Percentiles rank a stretch among this genome's conserved stretches.
Conservation (phyloP, 2,888 invertebrate genomes). For the Monochamus alternatus region DNA sequence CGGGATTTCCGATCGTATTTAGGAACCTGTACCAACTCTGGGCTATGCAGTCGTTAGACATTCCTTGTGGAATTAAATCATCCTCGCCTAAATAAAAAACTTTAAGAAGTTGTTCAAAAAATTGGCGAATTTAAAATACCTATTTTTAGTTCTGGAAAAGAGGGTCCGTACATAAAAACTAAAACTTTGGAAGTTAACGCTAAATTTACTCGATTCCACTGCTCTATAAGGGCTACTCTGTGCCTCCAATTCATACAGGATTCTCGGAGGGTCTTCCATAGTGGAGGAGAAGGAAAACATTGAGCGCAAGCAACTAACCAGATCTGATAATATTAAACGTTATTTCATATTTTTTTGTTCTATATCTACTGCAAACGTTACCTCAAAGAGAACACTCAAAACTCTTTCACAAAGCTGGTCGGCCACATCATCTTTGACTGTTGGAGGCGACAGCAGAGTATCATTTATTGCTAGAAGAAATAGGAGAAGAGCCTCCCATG, state of each 20-base stretch:
- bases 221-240: constrained; percentile 91
- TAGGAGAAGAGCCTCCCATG: constrained; percentile 92
- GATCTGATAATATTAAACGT: constrained; percentile 64
- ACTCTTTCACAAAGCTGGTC: constrained; percentile 96
- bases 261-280: constrained; percentile 96
- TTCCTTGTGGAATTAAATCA: constrained; percentile 88
- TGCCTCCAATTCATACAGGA: constrained; percentile 96
- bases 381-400: constrained; percentile 93
- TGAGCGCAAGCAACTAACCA: constrained; percentile 84
- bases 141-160: constrained; percentile 86
- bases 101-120: constrained; percentile 25
- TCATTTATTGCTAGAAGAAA: constrained; percentile 94
- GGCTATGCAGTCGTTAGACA: constrained; percentile 91
- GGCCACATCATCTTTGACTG: constrained; percentile 91
- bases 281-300: constrained; percentile 94
- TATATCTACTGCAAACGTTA: constrained; percentile 62
- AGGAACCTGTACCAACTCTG: constrained; percentile 97
- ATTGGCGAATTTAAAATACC: constrained; percentile 69
- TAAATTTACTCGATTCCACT: constrained; percentile 95
- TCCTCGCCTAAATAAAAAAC: constrained; percentile 80
- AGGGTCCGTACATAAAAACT: constrained; percentile 90
- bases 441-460: constrained; percentile 92
- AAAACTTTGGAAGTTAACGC: constrained; percentile 89
- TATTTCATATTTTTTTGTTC: no score
- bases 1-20: constrained; percentile 95